Percentiles rank a stretch among this genome's conserved stretches.
Conservation (phyloP, 2,797 vertebrate species). For the Schizopygopsis malacanthus region DNA sequence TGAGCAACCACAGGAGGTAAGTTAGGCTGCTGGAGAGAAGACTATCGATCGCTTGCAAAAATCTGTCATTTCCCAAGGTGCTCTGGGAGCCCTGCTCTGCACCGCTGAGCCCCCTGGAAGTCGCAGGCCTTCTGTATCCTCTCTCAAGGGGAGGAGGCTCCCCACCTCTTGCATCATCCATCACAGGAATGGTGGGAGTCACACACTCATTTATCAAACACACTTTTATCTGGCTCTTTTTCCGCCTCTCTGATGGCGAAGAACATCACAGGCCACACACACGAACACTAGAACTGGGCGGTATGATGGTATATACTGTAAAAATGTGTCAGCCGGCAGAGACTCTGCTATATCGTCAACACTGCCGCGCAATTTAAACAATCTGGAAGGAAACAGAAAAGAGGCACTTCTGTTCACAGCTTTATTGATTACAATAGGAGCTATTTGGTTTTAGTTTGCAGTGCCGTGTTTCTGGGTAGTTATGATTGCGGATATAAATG, state of each 20-base stretch:
- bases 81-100: slow-evolving; percentile 49
- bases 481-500: slow-evolving; percentile 3
- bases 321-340: background rate
- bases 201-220: slow-evolving; percentile 72
- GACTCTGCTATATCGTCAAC: background rate
- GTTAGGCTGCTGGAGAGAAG: slow-evolving; percentile 58
- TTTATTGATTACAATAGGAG: background rate
- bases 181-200: slow-evolving; percentile 71
- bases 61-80: slow-evolving; percentile 60
- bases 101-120: slow-evolving; percentile 37
- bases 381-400: background rate
- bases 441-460: background rate
- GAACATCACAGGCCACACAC: slow-evolving; percentile 48
- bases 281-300: slow-evolving; percentile 15
- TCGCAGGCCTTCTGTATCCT: slow-evolving; percentile 44
- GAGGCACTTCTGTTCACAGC: background rate
- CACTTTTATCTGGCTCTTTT: slow-evolving; percentile 53
- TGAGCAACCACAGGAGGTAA: slow-evolving; percentile 64
- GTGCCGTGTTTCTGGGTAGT: background rate
- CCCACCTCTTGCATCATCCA: slow-evolving; percentile 71
- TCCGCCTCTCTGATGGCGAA: slow-evolving; percentile 40
- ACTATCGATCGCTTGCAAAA: slow-evolving; percentile 59
- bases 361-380: background rate
- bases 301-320: background rate
- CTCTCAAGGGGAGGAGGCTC: slow-evolving; percentile 50